Conservation (phyloP, 2,888 invertebrate genomes). For the Bombylius major region DNA sequence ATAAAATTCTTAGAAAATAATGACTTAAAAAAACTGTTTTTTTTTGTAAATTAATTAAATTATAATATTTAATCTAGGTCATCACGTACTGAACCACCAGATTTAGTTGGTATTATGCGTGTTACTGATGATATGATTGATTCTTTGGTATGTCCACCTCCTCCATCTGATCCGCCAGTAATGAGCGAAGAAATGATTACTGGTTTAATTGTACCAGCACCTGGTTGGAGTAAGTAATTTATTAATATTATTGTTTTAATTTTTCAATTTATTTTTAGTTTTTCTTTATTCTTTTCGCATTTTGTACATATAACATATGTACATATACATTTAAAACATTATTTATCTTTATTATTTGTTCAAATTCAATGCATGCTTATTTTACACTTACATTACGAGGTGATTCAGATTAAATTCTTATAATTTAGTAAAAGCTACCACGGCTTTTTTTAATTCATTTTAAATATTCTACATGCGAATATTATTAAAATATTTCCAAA, state of each 20-base stretch:
- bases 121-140: conserved; percentile 94
- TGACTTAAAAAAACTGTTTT: no score
- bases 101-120: conserved; percentile 61
- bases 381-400: no score
- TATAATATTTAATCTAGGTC: conserved; percentile 40
- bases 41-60: no score
- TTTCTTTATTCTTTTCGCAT: background rate
- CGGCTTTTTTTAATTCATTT: no score
- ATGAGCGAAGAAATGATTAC: conserved; percentile 94
- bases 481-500: no score
- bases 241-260: background rate
- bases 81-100: conserved; percentile 69
- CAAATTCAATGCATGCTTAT: no score
- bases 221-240: conserved; percentile 74
- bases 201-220: conserved; percentile 91
- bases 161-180: conserved; percentile 84
- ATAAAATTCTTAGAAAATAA: no score
- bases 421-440: no score
- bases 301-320: background rate
- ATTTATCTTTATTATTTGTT: background rate
- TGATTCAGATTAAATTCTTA: no score
- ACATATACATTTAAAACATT: background rate
- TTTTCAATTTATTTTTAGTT: background rate
- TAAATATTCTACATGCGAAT: no score
- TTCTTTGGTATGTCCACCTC: conserved; percentile 90